These are phyloP conservation scores for Halocaridina rubra DNA, from an alignment of 2,888 invertebrate genomes.

Conservation along the genomic window DNA sequence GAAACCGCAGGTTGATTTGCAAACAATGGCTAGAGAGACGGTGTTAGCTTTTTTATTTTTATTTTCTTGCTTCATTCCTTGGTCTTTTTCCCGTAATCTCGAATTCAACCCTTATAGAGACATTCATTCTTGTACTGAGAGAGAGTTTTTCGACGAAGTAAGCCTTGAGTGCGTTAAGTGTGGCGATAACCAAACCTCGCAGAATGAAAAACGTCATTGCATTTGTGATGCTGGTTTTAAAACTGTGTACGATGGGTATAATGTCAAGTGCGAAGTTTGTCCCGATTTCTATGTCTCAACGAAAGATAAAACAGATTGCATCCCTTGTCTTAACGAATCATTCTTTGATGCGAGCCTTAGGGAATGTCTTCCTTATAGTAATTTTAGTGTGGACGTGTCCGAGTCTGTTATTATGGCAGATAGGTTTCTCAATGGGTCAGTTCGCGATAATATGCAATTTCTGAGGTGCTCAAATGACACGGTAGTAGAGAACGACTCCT, in stretches of 20 bases:
- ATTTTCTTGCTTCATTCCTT: not conserved
- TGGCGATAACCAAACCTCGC: conserved; percentile 38
- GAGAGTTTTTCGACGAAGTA: conserved; percentile 41
- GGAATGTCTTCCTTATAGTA: conserved; percentile 19
- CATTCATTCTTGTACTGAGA: not conserved
- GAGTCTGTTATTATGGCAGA: conserved; percentile 25
- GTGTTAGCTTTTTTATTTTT: not conserved
- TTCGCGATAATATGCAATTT: conserved; percentile 13
- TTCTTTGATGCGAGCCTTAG: conserved; percentile 23
- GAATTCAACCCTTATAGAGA: conserved; percentile 25
- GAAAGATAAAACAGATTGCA: conserved; percentile 15
- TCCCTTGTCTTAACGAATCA: conserved; percentile 13
- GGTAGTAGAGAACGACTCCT: conserved; percentile 27
- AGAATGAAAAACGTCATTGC: not conserved
- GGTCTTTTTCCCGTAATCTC: not conserved
- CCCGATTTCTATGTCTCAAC: conserved; percentile 14
- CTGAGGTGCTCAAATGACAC: conserved; percentile 39
- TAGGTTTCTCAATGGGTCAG: conserved; percentile 47
- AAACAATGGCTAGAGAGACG: not conserved
- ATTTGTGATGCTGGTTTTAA: conserved; percentile 23
- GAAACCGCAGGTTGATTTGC: not conserved
- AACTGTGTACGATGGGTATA: conserved; percentile 3
- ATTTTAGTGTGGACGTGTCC: not conserved
- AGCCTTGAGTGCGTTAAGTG: conserved; percentile 37
- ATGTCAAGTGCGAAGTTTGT: conserved; percentile 27